Evolutionary conservation across 2,113 vertebrate species (phyloP).

Genomic region (Egretta garzetta): DNA sequence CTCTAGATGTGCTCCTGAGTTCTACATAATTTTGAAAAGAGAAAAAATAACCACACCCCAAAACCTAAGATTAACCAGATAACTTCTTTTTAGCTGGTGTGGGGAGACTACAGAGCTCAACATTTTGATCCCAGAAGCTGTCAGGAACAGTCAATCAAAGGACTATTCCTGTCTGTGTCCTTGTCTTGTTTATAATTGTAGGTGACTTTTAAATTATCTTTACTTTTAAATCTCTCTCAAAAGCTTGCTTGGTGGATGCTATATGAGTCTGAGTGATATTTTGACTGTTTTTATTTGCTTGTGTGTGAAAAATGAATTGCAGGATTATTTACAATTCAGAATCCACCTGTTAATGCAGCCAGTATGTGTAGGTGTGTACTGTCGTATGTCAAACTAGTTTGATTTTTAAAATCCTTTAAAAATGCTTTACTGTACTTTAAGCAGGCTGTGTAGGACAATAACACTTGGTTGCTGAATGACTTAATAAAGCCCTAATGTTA

Average conservation of each 20-base stretch:
- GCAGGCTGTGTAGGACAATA: conserved; percentile 53
- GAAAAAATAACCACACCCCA: not conserved
- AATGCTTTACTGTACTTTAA: conserved; percentile 60
- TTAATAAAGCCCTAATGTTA: conserved; percentile 66
- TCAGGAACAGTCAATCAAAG: conserved; percentile 38
- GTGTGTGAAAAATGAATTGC: conserved; percentile 55
- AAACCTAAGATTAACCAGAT: not conserved
- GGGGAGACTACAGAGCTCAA: conserved; percentile 32
- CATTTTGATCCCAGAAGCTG: conserved; percentile 24
- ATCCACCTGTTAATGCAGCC: conserved; percentile 65
- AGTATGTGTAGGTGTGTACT: conserved; percentile 58
- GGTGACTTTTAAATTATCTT: conserved; percentile 55
- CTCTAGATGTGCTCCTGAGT: conserved; percentile 41
- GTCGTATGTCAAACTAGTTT: conserved; percentile 59
- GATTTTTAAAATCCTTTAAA: conserved; percentile 63
- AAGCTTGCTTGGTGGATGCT: conserved; percentile 68
- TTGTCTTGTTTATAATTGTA: conserved; percentile 61
- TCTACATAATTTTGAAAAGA: conserved; percentile 6
- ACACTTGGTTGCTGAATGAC: conserved; percentile 51
- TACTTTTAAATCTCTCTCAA: conserved; percentile 47
- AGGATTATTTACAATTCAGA: conserved; percentile 61
- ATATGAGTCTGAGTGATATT: conserved; percentile 67
- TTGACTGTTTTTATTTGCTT: conserved; percentile 72
- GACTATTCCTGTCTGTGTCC: conserved; percentile 8
- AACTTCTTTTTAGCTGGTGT: conserved; percentile 24